Conservation (phyloP, 64 coral and sea anemone genomes). For the Pocillopora damicornis region DNA sequence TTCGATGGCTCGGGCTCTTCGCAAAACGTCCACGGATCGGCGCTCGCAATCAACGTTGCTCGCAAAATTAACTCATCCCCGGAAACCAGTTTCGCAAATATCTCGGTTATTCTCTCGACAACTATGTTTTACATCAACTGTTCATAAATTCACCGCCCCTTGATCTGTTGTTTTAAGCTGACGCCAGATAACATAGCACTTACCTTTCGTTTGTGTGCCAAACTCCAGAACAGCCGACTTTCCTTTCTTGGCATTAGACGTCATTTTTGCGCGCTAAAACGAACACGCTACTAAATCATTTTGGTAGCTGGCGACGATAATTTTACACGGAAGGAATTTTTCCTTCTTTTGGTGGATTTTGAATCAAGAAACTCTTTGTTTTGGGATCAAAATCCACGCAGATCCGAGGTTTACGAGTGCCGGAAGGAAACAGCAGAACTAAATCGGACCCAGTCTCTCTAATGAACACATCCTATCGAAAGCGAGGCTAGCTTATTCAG, state of each 20-base stretch:
- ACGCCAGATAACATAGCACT: not conserved
- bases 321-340: constrained; percentile 14
- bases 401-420: not conserved
- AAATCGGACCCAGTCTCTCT: not conserved
- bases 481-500: not conserved
- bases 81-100: constrained; percentile 31
- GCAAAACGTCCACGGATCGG: not conserved
- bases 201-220: constrained; percentile 61
- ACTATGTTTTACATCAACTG: not conserved
- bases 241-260: constrained; percentile 38
- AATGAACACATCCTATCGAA: not conserved
- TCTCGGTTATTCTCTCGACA: constrained; percentile 21
- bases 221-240: constrained; percentile 57
- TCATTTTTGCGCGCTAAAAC: constrained; percentile 14
- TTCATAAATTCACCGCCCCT: not conserved
- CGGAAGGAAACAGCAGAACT: constrained; percentile 15
- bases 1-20: not conserved
- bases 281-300: not conserved
- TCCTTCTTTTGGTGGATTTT: not conserved
- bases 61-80: not conserved
- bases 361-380: constrained; percentile 29
- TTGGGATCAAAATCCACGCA: constrained; percentile 28
- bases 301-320: not conserved
- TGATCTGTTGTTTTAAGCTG: not conserved
- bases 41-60: not conserved